Evolutionary conservation across 2,797 vertebrate genomes (phyloP).

Genomic region (Gambelia wislizenii): DNA sequence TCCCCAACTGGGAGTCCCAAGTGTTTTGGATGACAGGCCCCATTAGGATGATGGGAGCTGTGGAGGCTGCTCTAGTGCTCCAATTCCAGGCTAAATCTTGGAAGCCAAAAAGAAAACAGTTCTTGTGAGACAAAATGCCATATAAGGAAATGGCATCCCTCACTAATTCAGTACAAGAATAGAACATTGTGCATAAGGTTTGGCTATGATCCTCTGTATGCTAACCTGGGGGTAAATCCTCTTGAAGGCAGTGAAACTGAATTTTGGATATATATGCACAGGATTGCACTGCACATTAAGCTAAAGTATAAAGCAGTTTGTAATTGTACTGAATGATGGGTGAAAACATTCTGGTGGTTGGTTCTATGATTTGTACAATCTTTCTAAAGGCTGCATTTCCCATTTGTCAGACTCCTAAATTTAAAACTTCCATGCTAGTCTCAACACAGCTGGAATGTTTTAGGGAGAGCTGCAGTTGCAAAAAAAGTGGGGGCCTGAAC

Average conservation of each 20-base stretch:
- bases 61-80: no score
- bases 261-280: no score
- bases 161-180: not conserved
- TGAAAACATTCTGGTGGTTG: not conserved
- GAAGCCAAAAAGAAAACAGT: not conserved
- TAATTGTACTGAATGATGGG: not conserved
- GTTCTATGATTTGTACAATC: not conserved
- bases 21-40: no score
- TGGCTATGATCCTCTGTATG: not conserved
- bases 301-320: not conserved
- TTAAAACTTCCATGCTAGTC: conserved; percentile 15
- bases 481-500: not conserved
- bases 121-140: not conserved
- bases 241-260: no score
- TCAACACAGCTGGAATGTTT: not conserved
- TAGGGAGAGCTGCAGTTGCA: not conserved
- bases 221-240: not conserved
- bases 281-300: not conserved
- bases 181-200: not conserved
- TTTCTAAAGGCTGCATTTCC: conserved; percentile 6
- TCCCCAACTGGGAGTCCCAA: no score
- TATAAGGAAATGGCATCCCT: not conserved
- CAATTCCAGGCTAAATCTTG: not conserved
- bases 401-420: not conserved
- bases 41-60: no score